Evolutionary conservation across 2,113 vertebrate species (phyloP).

Genomic region (Amphiprion ocellaris): DNA sequence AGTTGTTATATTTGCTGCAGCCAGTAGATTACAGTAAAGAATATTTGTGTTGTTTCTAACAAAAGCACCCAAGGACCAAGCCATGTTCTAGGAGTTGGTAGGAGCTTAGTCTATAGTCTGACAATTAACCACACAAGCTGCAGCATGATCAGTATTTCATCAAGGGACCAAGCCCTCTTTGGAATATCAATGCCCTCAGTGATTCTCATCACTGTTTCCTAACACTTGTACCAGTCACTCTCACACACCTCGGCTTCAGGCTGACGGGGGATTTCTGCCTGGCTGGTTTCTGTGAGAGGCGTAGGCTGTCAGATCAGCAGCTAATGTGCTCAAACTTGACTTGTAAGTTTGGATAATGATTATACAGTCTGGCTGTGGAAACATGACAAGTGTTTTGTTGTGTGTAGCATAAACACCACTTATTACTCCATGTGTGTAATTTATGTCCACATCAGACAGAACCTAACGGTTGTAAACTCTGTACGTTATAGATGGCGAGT

Average conservation of each 20-base stretch:
- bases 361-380: constrained; percentile 10
- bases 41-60: neutral
- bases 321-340: constrained; percentile 52
- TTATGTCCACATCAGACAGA: neutral
- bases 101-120: neutral
- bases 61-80: neutral
- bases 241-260: constrained; percentile 66
- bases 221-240: constrained; percentile 29
- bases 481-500: constrained; percentile 26
- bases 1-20: neutral
- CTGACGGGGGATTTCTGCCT: constrained; percentile 46
- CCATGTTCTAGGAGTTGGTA: neutral
- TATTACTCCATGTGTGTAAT: neutral
- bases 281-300: constrained; percentile 65
- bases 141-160: constrained; percentile 36
- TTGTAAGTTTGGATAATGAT: constrained; percentile 45
- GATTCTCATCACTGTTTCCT: constrained; percentile 36
- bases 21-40: neutral
- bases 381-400: neutral
- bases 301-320: constrained; percentile 12
- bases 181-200: constrained; percentile 14
- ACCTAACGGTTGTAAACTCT: constrained; percentile 19
- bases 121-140: constrained; percentile 35
- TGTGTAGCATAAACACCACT: neutral
- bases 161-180: constrained; percentile 19